Base-by-base conservation (phyloP, 1,140 invertebrate genomes). In the Notospermus geniculatus region DNA sequence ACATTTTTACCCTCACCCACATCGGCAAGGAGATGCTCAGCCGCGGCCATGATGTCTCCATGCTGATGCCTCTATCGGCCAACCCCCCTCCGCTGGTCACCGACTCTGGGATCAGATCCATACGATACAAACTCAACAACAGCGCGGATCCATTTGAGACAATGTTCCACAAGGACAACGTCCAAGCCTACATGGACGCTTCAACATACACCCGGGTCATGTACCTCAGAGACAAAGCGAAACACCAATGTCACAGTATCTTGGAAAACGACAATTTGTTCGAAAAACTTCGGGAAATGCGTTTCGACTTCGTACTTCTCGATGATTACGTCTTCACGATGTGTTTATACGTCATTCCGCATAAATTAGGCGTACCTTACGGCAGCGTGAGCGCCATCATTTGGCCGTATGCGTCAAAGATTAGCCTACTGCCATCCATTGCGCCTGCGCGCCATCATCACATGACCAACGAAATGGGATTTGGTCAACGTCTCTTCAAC, bases 391-490 rank as follows among this genome's bases (percentile, higher is more conserved):
- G 19, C 19, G 46, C 46, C 46, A 27, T 50, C 9, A 19, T 27
- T 19, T 23, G n/a, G 46, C 46, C 46, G 9, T 50, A 50, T n/a
- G 46, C 25, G 5, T 50, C 46, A 27, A 50, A 50, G 9, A 50
- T 50, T 27, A 50, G n/a, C 9, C 46, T 50, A n/a, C 25, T 50
- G 46, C 46, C 46, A n/a, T 50, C 46, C 19, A 50, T 50, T 27
- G 46, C 46, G 5, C 46, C 46, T 19, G 25, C 25, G n/a, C 5
- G 46, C 4, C 46, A 50, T n/a, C 25, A 19, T 50, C 46, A 50
- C n/a, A 19, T 50, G 25, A 19, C n/a, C 46, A 27, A 50, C 46
- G 46, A 50, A 23, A 50, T 50, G 46, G 25, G 25, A 19, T 27
- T 50, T 19, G 4, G n/a, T 5, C 5, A 50, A 50, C 46, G 46